Evolutionary conservation across 1,140 invertebrate genomes (phyloP), one percentile per base, ranked within the genome.

Genomic region (Colletes latitarsis): DNA sequence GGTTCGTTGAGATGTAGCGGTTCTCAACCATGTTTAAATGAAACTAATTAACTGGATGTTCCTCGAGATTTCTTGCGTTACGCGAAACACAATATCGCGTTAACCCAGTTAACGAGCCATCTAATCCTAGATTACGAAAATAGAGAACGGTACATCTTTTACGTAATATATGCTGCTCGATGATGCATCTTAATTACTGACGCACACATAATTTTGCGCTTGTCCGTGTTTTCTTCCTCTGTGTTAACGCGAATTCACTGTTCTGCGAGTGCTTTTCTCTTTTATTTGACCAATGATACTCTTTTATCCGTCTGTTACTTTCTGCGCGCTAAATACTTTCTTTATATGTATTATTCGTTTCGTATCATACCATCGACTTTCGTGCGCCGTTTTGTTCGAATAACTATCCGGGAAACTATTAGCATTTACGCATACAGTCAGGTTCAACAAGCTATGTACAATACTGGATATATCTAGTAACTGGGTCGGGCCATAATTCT

Each of bases 81-180:
- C 62, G 62, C 41, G 30, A 43, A 43, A 64, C 39, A 39, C 10
- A 14, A 19, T 6, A 53, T 79, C 53, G 58, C 58, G 55, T 57
- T 85, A 85, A 82, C 64, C 75, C 64, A 49, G 41, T 82, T 70
- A 74, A 85, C 69, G 52, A 74, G 58, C 39, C 21, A 5, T 55
- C 49, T 84, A 80, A 71, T 80, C 53, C 57, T 55, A 46, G 17
- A 77, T 84, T 76, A 84, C 52, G 52, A 66, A 79, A 74, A 77
- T 69, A 71, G 57, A 49, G 70, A 84, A 69, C 77, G 62, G n/a
- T 49, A 12, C 5, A 68, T 70, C 52, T 39, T 84, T 84, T 84
- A 43, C 82, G 78, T 70, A 84, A 83, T 67, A 12, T n/a, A 41
- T 12, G 6, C 6, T 77, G 21, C 53, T 19, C 49, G 49, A 66